Percentiles rank a stretch among this genome's conserved stretches.
Evolutionary conservation across 2,888 invertebrate species (phyloP).

Genomic region (Noctua fimbriata): DNA sequence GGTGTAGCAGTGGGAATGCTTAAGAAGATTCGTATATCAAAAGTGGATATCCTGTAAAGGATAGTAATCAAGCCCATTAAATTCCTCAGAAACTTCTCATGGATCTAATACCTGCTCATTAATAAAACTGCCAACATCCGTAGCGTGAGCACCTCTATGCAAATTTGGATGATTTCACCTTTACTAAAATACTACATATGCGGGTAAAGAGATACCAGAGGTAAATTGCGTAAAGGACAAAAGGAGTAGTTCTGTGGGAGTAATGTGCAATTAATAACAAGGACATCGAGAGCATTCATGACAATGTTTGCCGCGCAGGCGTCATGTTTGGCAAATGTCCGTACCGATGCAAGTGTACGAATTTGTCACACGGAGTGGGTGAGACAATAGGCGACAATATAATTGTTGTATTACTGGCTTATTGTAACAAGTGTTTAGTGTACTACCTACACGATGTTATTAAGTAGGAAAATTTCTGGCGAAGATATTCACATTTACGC

Average conservation of each 20-base stretch:
- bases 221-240: slow-evolving; percentile 35
- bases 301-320: slow-evolving; percentile 74
- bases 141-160: slow-evolving; percentile 43
- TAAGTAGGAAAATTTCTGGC: neutral
- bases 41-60: neutral
- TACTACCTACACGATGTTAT: neutral
- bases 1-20: neutral
- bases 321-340: slow-evolving; percentile 75
- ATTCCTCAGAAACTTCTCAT: slow-evolving; percentile 23
- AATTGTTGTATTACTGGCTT: slow-evolving; percentile 67
- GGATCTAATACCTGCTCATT: slow-evolving; percentile 13
- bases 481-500: neutral
- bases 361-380: slow-evolving; percentile 72
- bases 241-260: slow-evolving; percentile 67
- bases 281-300: slow-evolving; percentile 78
- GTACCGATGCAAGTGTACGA: slow-evolving; percentile 67
- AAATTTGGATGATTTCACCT: slow-evolving; percentile 49
- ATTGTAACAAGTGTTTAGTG: slow-evolving; percentile 74
- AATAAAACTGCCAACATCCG: slow-evolving; percentile 40
- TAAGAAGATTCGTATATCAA: neutral
- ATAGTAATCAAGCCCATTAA: slow-evolving; percentile 16
- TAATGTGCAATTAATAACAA: slow-evolving; percentile 72
- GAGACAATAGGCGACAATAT: slow-evolving; percentile 74
- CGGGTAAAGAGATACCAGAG: slow-evolving; percentile 17
- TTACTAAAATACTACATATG: slow-evolving; percentile 16